phyloP scores from a whole-genome alignment of 2,888 invertebrate genomes.

The Volucella zonaria region DNA sequence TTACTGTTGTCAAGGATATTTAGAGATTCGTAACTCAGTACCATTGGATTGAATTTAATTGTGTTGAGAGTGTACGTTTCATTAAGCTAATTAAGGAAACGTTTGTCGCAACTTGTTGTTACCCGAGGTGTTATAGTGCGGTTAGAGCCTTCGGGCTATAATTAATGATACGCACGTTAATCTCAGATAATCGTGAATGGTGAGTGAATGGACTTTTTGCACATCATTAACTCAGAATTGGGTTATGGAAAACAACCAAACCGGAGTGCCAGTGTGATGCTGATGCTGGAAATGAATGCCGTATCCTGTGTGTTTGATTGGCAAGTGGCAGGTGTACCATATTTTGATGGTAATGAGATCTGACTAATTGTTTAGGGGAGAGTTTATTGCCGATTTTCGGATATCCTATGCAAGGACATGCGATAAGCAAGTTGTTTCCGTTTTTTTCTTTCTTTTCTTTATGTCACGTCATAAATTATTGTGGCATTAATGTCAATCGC shows the following conservation, averaged over 20 bases:
- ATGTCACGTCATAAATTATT: neutral
- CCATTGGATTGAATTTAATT: conserved; percentile 42
- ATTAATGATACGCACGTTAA: conserved; percentile 28
- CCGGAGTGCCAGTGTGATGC: neutral
- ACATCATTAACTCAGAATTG: conserved; percentile 27
- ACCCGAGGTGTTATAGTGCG: neutral
- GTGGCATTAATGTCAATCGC: no score
- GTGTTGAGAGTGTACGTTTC: conserved; percentile 40
- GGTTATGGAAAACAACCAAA: conserved; percentile 19
- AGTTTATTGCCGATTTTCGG: neutral
- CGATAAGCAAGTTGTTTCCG: neutral
- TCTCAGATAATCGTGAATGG: conserved; percentile 27
- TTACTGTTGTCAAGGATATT: conserved; percentile 13
- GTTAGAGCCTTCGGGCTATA: neutral
- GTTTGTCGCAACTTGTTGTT: conserved; percentile 39
- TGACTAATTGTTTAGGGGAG: neutral
- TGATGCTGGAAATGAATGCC: neutral
- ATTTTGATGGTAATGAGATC: neutral
- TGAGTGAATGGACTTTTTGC: neutral
- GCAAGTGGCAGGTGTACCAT: conserved; percentile 1
- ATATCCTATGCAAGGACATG: neutral
- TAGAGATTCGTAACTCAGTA: conserved; percentile 12
- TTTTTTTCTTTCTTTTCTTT: neutral
- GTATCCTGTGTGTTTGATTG: neutral
- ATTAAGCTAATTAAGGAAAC: conserved; percentile 46